phyloP scores from a whole-genome alignment of 2,797 vertebrate species.

The Poliocrania exsul region DNA sequence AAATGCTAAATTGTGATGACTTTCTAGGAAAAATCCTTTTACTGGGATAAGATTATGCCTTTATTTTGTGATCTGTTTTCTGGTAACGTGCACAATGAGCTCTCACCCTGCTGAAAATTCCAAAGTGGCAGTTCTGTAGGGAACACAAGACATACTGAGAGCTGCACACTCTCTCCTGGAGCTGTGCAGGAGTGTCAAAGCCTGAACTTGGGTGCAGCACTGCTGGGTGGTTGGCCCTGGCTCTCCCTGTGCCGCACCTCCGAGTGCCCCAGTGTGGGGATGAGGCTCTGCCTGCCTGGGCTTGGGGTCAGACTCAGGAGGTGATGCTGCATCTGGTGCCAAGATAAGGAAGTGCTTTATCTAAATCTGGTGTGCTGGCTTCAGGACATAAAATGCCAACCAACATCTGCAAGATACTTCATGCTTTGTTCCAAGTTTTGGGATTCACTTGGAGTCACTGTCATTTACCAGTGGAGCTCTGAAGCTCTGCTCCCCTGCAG shows the following conservation, averaged over 20 bases:
- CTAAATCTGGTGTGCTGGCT: not conserved
- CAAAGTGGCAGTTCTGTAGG: not conserved
- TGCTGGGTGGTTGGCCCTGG: accelerated
- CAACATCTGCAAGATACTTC: not conserved
- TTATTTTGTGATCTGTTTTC: not conserved
- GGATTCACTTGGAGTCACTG: not conserved
- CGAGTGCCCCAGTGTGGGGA: not conserved
- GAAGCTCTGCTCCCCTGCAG: not conserved
- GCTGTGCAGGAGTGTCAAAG: not conserved
- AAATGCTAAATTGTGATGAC: not conserved
- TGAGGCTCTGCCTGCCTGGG: not conserved
- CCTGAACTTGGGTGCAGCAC: not conserved
- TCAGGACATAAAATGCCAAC: not conserved
- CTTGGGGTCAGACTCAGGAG: not conserved
- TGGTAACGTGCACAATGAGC: not conserved
- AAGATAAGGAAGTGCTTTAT: not conserved
- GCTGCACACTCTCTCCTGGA: not conserved
- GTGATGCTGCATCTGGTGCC: not conserved
- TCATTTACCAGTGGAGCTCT: not conserved
- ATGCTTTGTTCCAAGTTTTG: not conserved
- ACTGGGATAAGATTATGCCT: not conserved
- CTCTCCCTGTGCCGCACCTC: accelerated
- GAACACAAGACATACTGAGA: not conserved
- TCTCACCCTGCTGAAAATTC: not conserved
- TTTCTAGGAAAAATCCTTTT: not conserved